phyloP scores from a whole-genome alignment of 2,113 vertebrate genomes.

The Psophia crepitans region DNA sequence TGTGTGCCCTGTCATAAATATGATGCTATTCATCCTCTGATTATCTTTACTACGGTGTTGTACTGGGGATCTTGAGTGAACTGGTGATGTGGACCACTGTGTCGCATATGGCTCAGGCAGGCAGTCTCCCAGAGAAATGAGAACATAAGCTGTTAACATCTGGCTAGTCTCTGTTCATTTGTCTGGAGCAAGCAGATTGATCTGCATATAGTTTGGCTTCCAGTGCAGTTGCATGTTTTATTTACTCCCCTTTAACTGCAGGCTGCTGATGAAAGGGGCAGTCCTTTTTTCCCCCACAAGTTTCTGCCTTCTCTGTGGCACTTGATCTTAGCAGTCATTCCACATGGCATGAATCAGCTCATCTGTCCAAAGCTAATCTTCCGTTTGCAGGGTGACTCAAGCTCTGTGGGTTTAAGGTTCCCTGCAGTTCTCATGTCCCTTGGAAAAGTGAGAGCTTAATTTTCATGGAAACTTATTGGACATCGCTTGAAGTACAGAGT shows the following conservation, averaged over 20 bases:
- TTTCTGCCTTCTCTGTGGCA: neutral
- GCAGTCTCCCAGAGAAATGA: neutral
- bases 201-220: neutral
- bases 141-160: neutral
- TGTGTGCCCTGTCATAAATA: neutral
- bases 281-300: neutral
- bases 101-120: neutral
- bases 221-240: neutral
- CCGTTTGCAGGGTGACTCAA: neutral
- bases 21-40: neutral
- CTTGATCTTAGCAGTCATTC: neutral
- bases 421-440: neutral
- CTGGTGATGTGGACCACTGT: neutral
- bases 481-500: neutral
- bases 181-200: neutral
- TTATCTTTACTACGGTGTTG: neutral
- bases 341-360: neutral
- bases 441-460: neutral
- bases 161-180: neutral
- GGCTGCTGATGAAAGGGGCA: neutral
- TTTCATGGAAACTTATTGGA: neutral
- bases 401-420: neutral
- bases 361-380: neutral
- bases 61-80: neutral
- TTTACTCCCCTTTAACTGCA: neutral